phyloP scores from a whole-genome alignment of 1,140 invertebrate species.

The Melitaea cinxia region DNA sequence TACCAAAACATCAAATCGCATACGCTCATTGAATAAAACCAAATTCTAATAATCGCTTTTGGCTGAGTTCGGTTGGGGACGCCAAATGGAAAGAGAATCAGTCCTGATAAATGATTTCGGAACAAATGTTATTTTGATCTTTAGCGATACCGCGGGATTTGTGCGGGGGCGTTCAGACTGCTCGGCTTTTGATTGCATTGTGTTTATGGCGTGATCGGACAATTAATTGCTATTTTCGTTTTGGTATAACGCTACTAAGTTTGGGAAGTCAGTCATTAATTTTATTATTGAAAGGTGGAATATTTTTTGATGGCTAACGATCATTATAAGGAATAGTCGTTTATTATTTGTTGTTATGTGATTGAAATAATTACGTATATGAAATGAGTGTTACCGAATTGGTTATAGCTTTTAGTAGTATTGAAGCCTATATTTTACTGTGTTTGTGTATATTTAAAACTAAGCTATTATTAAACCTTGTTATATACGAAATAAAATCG shows the following conservation, averaged over 20 bases:
- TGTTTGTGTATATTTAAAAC: too few species aligned
- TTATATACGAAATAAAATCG: too few species aligned
- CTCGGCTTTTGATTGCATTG: slow-evolving; percentile 57
- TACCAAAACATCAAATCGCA: slow-evolving; percentile 10
- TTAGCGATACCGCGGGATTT: slow-evolving; percentile 66
- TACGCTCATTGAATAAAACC: not conserved
- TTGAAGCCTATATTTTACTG: too few species aligned
- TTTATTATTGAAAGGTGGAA: not conserved
- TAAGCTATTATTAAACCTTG: too few species aligned
- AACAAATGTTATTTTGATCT: slow-evolving; percentile 79
- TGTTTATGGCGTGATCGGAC: slow-evolving; percentile 19
- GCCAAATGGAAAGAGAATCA: slow-evolving; percentile 74
- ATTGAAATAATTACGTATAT: too few species aligned
- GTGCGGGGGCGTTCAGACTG: slow-evolving; percentile 58
- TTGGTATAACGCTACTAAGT: not conserved
- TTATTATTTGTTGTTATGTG: too few species aligned
- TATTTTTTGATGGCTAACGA: too few species aligned
- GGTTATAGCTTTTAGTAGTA: too few species aligned
- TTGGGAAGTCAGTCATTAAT: not conserved
- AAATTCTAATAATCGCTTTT: slow-evolving; percentile 34
- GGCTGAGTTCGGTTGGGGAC: slow-evolving; percentile 45
- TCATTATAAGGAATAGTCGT: too few species aligned
- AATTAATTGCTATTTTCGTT: slow-evolving; percentile 31
- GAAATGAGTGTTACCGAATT: too few species aligned
- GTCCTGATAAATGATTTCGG: slow-evolving; percentile 75